Conservation (phyloP, 2,113 vertebrate species). For the Lamprotornis superbus region DNA sequence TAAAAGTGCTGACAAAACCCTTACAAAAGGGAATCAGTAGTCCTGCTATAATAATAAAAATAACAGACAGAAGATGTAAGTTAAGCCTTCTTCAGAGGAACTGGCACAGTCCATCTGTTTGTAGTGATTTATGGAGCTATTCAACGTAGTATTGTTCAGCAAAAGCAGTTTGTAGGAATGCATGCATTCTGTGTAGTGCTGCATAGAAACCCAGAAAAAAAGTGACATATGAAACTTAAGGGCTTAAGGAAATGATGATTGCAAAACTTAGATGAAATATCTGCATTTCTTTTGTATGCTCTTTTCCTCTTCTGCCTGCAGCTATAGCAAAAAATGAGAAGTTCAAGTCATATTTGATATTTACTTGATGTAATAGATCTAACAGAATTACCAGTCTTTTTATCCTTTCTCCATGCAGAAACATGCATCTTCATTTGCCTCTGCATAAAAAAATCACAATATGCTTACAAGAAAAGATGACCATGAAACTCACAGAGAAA, state of each 20-base stretch:
- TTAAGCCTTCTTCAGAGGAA: constrained; percentile 19
- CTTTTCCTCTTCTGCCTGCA: background rate
- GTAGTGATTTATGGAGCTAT: constrained; percentile 26
- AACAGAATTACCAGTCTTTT: background rate
- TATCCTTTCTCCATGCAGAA: background rate
- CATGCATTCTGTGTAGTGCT: background rate
- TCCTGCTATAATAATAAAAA: background rate
- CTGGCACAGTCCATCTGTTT: background rate
- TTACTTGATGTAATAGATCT: background rate
- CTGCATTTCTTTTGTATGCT: background rate
- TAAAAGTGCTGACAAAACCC: background rate
- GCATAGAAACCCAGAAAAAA: constrained; percentile 23
- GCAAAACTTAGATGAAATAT: constrained; percentile 1
- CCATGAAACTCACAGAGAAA: background rate
- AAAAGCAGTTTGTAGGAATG: constrained; percentile 38
- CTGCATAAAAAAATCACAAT: background rate
- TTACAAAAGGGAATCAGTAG: background rate
- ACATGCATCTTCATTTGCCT: background rate
- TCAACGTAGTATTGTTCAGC: constrained; percentile 15
- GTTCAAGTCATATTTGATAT: background rate
- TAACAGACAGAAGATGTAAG: constrained; percentile 29
- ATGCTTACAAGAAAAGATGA: background rate
- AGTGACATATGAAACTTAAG: background rate
- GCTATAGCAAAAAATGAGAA: background rate
- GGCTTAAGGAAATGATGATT: background rate